Evolutionary conservation across 2,113 vertebrate genomes (phyloP), one percentile per base, ranked within the genome.

Genomic region (Heterotilapia buettikoferi): DNA sequence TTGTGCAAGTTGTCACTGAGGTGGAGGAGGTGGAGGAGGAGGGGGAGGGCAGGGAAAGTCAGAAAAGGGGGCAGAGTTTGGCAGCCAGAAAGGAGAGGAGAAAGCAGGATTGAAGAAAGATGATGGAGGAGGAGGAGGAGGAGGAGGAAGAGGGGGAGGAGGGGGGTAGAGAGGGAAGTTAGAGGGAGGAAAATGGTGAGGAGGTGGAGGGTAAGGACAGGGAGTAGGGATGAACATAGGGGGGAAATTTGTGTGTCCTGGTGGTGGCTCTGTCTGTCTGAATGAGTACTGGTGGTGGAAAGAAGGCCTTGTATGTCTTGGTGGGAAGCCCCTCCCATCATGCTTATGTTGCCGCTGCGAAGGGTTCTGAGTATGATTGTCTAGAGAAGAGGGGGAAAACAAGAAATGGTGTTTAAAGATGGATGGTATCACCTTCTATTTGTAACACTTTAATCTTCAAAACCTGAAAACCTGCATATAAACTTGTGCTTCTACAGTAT

Each of bases 81-180:
- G 85, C 18, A 85, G 80, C 94, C 95, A 87, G 78, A 84, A 43
- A 66, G 90, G 33, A 47, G 90, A 57, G 57, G 93, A 61, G 59
- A 94, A 93, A 3, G 93, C 85, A 1, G 93, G 90, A 18, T 91
- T 92, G 71, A 90, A 94, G 66, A 80, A 94, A 4, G 93, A 73
- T 19, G 90, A 73, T 19, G 90, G 63, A 9, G 57, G 90, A 8
- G 90, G 89, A 5, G 81, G 88, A 6, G 78, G 88, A 6, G 90
- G 90, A 2, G 19, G 43, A 7, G 6, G 24, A 24, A 24, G 24
- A 24, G 24, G 24, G 24, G 52, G 89, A 7, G 89, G 90, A 5
- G 79, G 88, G 3, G 85, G 89, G 36, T 92, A 96, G 19, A 90
- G 89, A 29, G 91, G 89, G 83, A 92, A 95, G 84, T 29, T 84